A percentile compares a stretch with the other conserved stretches of the same genome.
phyloP scores from a whole-genome alignment of 2,888 invertebrate genomes.

The Epistrophe eligans region DNA sequence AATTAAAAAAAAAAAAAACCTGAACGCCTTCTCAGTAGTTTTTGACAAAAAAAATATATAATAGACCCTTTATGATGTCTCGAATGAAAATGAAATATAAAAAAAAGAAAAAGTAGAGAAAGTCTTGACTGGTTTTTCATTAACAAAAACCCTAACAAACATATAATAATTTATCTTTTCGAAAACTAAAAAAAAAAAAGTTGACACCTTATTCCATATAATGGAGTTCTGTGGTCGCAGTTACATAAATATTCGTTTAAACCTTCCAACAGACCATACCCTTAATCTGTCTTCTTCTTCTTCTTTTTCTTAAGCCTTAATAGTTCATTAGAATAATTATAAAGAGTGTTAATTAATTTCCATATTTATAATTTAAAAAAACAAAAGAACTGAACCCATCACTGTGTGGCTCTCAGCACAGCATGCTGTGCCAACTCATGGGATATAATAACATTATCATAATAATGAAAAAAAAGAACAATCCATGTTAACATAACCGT shows the following conservation, averaged over 20 bases:
- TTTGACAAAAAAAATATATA: not conserved
- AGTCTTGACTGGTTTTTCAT: constrained; percentile 12
- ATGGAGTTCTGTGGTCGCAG: not conserved
- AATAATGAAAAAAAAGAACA: constrained; percentile 31
- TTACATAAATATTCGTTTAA: not conserved
- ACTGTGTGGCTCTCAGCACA: constrained; percentile 30
- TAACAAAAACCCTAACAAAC: not conserved
- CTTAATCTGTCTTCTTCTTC: not conserved
- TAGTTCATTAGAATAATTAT: constrained; percentile 21
- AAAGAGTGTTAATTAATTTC: constrained; percentile 59
- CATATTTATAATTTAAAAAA: constrained; percentile 44
- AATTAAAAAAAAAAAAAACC: not conserved
- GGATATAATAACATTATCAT: constrained; percentile 63
- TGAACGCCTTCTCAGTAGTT: constrained; percentile 5
- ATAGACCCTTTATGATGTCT: not conserved
- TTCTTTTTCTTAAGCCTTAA: constrained; percentile 1
- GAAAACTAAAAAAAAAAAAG: not conserved
- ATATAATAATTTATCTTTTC: constrained; percentile 21
- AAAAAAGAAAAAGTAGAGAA: constrained; percentile 35
- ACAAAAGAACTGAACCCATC: constrained; percentile 33
- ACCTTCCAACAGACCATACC: constrained; percentile 7
- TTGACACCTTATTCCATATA: constrained; percentile 22
- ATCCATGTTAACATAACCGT: constrained; percentile 64
- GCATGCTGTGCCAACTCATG: constrained; percentile 35
- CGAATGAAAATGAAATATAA: constrained; percentile 13